Conservation (phyloP, 2,888 invertebrate genomes). For the Alloscopus bannaensis region DNA sequence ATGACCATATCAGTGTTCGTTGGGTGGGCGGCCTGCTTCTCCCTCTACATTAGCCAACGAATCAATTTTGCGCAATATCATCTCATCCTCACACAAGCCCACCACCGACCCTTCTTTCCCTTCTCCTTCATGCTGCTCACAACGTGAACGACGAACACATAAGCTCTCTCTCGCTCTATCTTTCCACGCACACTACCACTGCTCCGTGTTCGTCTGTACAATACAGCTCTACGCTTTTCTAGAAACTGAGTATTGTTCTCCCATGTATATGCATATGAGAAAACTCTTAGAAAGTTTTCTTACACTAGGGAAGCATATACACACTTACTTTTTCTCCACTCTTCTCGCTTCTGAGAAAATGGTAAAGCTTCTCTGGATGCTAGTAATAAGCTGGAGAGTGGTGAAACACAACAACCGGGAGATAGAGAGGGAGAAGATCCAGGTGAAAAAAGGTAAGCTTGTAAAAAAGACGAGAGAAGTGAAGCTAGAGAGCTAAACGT, state of each 20-base stretch:
- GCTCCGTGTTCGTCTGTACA: not conserved
- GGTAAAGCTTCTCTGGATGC: conserved; percentile 2
- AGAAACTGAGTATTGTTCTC: not conserved
- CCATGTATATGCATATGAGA: not conserved
- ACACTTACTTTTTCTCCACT: conserved; percentile 14
- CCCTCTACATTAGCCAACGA: conserved; percentile 71
- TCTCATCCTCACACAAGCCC: conserved; percentile 57
- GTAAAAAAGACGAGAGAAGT: not conserved
- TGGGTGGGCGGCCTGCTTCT: conserved; percentile 71
- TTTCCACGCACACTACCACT: too few relatives aligned
- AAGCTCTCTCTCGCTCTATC: not conserved
- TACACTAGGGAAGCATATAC: too few relatives aligned
- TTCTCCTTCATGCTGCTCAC: conserved; percentile 35
- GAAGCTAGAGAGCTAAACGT: not conserved
- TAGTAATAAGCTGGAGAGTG: too few relatives aligned
- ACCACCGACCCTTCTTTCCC: conserved; percentile 46
- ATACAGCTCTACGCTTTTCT: not conserved
- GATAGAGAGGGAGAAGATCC: conserved; percentile 29
- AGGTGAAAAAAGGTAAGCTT: conserved; percentile 35
- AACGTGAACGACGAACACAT: too few relatives aligned
- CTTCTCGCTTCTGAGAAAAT: conserved; percentile 5
- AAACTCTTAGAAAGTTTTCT: conserved; percentile 37
- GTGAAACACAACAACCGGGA: too few relatives aligned
- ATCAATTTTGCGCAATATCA: conserved; percentile 72
- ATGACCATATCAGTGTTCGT: conserved; percentile 69